Conservation (phyloP, 2,797 vertebrate species). For the Myotis planiceps region DNA sequence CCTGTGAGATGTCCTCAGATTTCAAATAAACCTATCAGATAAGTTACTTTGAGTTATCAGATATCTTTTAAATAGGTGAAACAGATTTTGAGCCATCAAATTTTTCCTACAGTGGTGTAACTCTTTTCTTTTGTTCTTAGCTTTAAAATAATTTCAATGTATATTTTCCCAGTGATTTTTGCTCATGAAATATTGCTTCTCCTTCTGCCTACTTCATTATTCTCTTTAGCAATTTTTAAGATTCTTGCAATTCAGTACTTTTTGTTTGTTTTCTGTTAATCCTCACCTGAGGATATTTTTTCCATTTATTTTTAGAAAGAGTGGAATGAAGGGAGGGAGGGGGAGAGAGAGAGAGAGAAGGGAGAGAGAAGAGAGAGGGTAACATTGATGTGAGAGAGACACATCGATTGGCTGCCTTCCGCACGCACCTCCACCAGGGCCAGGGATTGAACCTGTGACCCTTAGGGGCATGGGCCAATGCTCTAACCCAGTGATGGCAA, state of each 20-base stretch:
- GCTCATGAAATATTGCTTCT: neutral
- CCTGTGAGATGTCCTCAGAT: slow-evolving; percentile 20
- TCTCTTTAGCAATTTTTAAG: slow-evolving; percentile 9
- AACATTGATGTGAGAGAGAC: too few relatives aligned
- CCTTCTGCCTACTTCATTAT: slow-evolving; percentile 16
- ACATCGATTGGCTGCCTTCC: too few relatives aligned
- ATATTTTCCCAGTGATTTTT: neutral
- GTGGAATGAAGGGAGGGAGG: too few relatives aligned
- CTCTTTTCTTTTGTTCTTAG: neutral
- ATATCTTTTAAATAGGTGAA: neutral
- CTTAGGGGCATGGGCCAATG: too few relatives aligned
- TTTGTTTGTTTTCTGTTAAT: too few relatives aligned
- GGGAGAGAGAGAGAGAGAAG: too few relatives aligned
- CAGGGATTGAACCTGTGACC: too few relatives aligned
- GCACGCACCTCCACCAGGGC: accelerated
- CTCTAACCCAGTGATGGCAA: too few relatives aligned
- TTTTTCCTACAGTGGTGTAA: neutral
- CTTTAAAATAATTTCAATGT: slow-evolving; percentile 37
- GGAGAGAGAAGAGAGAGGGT: too few relatives aligned
- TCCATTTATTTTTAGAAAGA: too few relatives aligned
- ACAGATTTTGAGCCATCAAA: neutral
- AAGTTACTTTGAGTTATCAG: slow-evolving; percentile 18
- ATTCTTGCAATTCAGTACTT: neutral
- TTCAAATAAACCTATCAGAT: slow-evolving; percentile 16
- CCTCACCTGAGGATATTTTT: too few relatives aligned